Conservation (phyloP, 2,113 vertebrate genomes). For the Ameiurus melas region DNA sequence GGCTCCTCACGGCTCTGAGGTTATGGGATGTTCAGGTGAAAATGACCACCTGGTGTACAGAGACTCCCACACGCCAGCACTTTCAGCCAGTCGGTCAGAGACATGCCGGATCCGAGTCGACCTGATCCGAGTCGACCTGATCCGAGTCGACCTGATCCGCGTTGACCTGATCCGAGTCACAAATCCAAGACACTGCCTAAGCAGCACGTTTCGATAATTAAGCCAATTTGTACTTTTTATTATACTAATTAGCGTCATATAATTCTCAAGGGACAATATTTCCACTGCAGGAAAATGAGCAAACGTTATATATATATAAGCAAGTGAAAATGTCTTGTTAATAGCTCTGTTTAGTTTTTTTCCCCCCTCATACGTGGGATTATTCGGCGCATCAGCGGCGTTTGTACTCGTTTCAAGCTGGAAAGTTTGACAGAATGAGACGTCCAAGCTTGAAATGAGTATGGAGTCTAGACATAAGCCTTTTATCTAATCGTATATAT, state of each 20-base stretch:
- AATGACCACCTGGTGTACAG: not conserved
- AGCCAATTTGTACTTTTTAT: not conserved
- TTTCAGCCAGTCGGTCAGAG: not conserved
- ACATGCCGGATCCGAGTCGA: not conserved
- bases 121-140: not conserved
- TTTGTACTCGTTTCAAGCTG: not conserved
- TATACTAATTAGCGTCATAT: not conserved
- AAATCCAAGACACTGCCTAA: no score
- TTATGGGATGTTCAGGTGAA: not conserved
- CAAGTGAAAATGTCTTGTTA: not conserved
- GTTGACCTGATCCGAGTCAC: not conserved
- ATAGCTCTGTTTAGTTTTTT: no score
- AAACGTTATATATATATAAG: not conserved
- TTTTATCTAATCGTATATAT: not conserved
- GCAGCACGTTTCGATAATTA: not conserved
- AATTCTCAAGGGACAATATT: not conserved
- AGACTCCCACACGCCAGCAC: not conserved
- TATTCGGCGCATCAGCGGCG: not conserved
- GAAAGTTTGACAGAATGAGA: not conserved
- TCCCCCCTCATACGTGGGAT: not conserved
- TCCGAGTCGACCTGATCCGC: not conserved
- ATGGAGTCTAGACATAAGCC: not conserved
- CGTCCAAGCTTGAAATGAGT: not conserved
- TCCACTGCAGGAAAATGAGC: not conserved
- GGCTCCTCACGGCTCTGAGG: not conserved